A percentile compares a stretch with the other conserved stretches of the same genome.
phyloP scores from a whole-genome alignment of 1,140 invertebrate genomes.

The Cheumatopsyche charites region DNA sequence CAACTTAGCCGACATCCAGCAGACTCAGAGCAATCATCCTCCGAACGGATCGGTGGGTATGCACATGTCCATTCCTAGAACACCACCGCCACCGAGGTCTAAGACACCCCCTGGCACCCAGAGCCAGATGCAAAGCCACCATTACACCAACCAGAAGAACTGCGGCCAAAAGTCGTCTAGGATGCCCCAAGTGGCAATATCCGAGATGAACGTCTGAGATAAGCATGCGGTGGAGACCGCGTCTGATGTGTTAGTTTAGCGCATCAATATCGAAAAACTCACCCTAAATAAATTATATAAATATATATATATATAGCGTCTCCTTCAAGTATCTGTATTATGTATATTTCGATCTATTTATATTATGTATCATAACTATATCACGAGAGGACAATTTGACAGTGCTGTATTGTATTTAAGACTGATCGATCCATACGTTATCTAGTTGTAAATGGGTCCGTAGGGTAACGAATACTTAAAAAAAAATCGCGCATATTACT shows the following conservation, averaged over 20 bases:
- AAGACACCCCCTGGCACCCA: conserved; percentile 56
- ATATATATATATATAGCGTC: neutral
- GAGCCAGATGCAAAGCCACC: conserved; percentile 45
- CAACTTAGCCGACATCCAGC: conserved; percentile 63
- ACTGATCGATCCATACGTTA: conserved; percentile 35
- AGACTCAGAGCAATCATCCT: conserved; percentile 54
- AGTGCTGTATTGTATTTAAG: conserved; percentile 15
- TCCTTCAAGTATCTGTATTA: neutral
- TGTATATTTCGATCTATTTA: neutral
- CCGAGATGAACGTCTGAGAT: conserved; percentile 85
- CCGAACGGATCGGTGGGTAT: conserved; percentile 48
- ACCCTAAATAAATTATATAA: neutral
- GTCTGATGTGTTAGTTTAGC: conserved; percentile 43
- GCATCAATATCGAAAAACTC: conserved; percentile 24
- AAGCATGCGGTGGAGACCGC: conserved; percentile 60
- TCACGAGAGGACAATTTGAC: neutral
- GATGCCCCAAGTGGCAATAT: conserved; percentile 76
- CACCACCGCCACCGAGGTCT: conserved; percentile 50
- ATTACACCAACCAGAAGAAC: conserved; percentile 46
- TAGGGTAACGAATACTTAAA: conserved; percentile 15
- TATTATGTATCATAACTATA: neutral
- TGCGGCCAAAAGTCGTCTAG: conserved; percentile 62
- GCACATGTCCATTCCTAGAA: conserved; percentile 55
- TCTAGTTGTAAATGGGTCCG: conserved; percentile 34
- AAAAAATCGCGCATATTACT: conserved; percentile 13